These are phyloP conservation scores for Chloroceryle amazona DNA, from an alignment of 2,797 vertebrate species.

Conservation along the genomic window DNA sequence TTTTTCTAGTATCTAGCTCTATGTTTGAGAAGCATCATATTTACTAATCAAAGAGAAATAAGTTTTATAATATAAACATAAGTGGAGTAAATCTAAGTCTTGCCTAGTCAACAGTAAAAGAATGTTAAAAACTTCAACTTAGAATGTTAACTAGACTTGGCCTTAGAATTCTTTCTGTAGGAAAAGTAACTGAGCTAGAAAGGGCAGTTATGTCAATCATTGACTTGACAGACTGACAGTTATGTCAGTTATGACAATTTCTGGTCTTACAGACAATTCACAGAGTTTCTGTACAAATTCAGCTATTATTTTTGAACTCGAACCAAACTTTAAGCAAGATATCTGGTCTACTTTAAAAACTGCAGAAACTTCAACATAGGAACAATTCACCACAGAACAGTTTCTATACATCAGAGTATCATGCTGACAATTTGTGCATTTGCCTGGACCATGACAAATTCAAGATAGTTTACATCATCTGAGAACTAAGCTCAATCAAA, in stretches of 20 bases:
- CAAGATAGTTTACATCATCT: neutral
- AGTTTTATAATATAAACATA: neutral
- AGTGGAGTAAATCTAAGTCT: neutral
- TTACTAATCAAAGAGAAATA: conserved; percentile 16
- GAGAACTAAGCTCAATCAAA: neutral
- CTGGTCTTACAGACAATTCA: conserved; percentile 7
- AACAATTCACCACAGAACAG: neutral
- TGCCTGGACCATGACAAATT: neutral
- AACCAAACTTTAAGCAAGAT: conserved; percentile 3
- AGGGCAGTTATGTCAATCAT: conserved; percentile 29
- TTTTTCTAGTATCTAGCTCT: conserved; percentile 29
- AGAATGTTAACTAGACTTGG: conserved; percentile 38
- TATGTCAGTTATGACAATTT: conserved; percentile 13
- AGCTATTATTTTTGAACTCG: neutral
- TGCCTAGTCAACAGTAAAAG: neutral
- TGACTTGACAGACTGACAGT: conserved; percentile 35
- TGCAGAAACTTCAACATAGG: neutral
- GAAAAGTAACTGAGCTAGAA: conserved; percentile 31
- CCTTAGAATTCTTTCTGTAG: conserved; percentile 10
- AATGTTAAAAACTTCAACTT: neutral
- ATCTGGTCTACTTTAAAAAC: neutral
- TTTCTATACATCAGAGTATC: neutral
- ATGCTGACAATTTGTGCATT: neutral
- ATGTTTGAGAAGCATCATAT: neutral
- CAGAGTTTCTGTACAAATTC: neutral